phyloP scores from a whole-genome alignment of 2,888 invertebrate genomes.

The Leucoptera coffeella region DNA sequence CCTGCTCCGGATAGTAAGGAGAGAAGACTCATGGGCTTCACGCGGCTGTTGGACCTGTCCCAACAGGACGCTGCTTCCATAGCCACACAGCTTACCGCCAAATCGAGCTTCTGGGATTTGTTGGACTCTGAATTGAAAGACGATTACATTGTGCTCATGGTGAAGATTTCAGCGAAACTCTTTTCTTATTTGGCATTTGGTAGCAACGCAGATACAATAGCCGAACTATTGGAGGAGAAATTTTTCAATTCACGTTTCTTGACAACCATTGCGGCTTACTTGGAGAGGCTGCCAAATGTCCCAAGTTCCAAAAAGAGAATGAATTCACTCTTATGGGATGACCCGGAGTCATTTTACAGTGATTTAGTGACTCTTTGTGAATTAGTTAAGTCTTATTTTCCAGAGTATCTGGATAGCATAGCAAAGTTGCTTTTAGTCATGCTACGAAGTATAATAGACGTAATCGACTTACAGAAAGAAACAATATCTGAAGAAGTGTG shows the following conservation, averaged over 20 bases:
- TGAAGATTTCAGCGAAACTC: constrained; percentile 29
- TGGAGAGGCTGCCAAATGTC: constrained; percentile 20
- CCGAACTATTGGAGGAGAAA: constrained; percentile 16
- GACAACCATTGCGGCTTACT: constrained; percentile 18
- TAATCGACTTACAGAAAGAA: constrained; percentile 25
- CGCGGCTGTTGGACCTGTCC: constrained; percentile 30
- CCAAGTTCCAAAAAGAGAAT: constrained; percentile 27
- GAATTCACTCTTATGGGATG: constrained; percentile 35
- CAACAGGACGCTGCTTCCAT: constrained; percentile 25
- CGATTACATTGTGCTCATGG: constrained; percentile 39
- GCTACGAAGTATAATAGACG: constrained; percentile 22
- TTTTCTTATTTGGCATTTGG: constrained; percentile 20
- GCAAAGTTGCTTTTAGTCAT: constrained; percentile 19
- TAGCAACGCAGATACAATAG: constrained; percentile 23
- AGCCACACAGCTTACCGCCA: constrained; percentile 28
- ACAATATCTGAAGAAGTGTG: constrained; percentile 39
- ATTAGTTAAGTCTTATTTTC: no score
- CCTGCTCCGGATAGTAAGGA: constrained; percentile 14
- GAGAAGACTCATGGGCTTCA: constrained; percentile 39
- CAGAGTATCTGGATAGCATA: constrained; percentile 13
- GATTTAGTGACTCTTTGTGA: constrained; percentile 20
- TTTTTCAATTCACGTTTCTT: constrained; percentile 26
- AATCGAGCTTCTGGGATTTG: constrained; percentile 37
- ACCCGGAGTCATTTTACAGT: constrained; percentile 24
- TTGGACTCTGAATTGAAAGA: constrained; percentile 29